Base-by-base conservation (phyloP, 2,113 vertebrate species). In the Xenopus laevis region DNA sequence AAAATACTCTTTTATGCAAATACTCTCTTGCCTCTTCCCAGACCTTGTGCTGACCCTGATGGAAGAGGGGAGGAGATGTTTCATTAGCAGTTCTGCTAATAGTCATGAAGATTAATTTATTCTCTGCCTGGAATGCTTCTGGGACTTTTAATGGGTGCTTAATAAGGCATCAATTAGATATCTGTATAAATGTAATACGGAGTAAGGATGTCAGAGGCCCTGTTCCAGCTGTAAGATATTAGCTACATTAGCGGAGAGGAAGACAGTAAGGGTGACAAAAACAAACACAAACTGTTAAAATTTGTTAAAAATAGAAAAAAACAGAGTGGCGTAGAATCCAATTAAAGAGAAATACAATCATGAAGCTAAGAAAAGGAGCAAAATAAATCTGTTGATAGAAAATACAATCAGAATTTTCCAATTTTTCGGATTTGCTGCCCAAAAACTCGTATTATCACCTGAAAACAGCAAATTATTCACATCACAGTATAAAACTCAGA, bases 121-220 rank as follows among this genome's bases (percentile, higher is more conserved):
- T 58, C 40, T 52, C 71, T 27, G 63, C 63, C 21, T 40, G 63
- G 27, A 73, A 73, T 58, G 63, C 71, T 66, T 73, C 71, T 73
- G 71, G 62, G 71, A 66, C 71, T 66, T 73, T 66, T 73, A 73
- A 73, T 73, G 63, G 71, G 63, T 58, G 71, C 20, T 52, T 73
- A 73, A 73, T 66, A 73, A 73, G 71, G 63, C 71, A 73, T 73
- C 63, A 73, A 73, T 73, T 73, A 65, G 71, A 66, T 66, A 73
- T 65, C 65, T 73, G 71, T 63, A 73, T 73, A 73, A 65, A 73
- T 66, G 65, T 73, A 66, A 59, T 65, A 73, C 59, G 63, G 53
- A 73, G 62, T 44, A 27, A 23, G 71, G 52, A 21, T 66, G 52
- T 63, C 62, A 66, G 52, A 65, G 62, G 44, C 55, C 40, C 45